Evolutionary conservation across 2,113 vertebrate species (phyloP).

Genomic region (Brachionichthys hirsutus): DNA sequence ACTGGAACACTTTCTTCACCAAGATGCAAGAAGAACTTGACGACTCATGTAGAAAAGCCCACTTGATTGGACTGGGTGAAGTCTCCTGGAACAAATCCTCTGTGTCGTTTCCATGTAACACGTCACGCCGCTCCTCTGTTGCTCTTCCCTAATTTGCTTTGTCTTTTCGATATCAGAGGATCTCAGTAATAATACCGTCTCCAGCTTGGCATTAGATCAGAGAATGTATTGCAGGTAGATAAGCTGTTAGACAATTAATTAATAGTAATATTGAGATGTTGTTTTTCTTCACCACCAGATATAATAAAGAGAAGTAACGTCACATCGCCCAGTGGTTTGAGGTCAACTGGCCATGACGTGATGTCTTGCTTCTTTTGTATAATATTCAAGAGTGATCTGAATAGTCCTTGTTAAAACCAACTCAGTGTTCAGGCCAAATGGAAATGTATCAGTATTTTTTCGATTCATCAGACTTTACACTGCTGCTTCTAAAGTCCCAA

Average conservation of each 20-base stretch:
- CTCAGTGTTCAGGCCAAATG: too few species aligned
- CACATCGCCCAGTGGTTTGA: too few species aligned
- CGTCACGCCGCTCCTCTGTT: conserved; percentile 27
- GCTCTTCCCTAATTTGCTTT: conserved; percentile 45
- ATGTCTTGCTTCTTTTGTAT: too few species aligned
- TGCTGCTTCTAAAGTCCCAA: background rate
- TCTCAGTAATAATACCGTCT: conserved; percentile 27
- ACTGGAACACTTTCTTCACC: conserved; percentile 50
- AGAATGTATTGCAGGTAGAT: conserved; percentile 6
- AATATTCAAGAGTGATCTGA: too few species aligned
- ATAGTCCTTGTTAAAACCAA: too few species aligned
- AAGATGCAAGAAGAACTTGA: conserved; percentile 41
- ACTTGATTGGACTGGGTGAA: conserved; percentile 72
- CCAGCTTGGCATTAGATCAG: background rate
- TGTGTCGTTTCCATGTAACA: conserved; percentile 63
- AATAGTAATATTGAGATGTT: too few species aligned
- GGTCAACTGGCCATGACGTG: too few species aligned
- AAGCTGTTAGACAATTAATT: background rate
- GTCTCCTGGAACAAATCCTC: conserved; percentile 72
- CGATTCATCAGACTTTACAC: too few species aligned
- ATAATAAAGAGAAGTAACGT: too few species aligned
- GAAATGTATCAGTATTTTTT: background rate
- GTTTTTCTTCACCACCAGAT: too few species aligned
- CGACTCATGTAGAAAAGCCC: conserved; percentile 73
- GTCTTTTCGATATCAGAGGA: conserved; percentile 43